Evolutionary conservation across 2,797 vertebrate species (phyloP), one percentile per base, ranked within the genome.

Genomic region (Etheostoma perlongum): DNA sequence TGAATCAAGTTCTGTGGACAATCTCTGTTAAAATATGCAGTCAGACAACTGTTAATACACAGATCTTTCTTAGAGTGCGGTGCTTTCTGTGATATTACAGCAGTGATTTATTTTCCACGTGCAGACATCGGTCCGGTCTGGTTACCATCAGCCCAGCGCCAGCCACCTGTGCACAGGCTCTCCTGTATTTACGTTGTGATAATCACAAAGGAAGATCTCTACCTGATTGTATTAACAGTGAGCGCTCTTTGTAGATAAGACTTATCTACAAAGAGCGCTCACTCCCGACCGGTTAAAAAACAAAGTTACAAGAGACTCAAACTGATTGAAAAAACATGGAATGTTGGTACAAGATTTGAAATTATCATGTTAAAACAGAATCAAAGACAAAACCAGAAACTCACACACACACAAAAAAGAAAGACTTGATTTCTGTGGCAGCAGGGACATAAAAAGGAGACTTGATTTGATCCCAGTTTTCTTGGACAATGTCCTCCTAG

Each of bases 251-350:
- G 54, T 33, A 68, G 44, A 68, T 48, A 47, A 62, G 4, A 47
- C 72, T 85, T 84, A 91, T 86, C 85, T 85, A 76, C 84, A 90
- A 83, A 86, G 83, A 66, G 61, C 1, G 7, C 79, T 65, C 60
- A 44, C 70, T 83, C 74, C 74, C 16, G 42, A 67, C 64, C 33
- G 47, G 64, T 83, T 86, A 63, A 61, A 70, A 83, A 61, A 61
- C 68, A 83, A 81, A 72, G 62, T 76, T 67, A 69, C 65, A 65
- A 76, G 65, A 74, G 52, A 74, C 62, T 74, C 8, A 23, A 76
- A 67, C 49, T 19, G 82, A 88, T 85, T 47, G 63, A 73, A 79
- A 88, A 74, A 88, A 74, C 54, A 21, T 3, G 0, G 10, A 70
- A 57, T 70, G 71, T 63, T 73, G 66, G 66, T 58, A 16, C 60